A percentile compares a stretch with the other conserved stretches of the same genome.
Conservation (phyloP, 2,113 vertebrate genomes). For the Brachypodius melanocephalos region DNA sequence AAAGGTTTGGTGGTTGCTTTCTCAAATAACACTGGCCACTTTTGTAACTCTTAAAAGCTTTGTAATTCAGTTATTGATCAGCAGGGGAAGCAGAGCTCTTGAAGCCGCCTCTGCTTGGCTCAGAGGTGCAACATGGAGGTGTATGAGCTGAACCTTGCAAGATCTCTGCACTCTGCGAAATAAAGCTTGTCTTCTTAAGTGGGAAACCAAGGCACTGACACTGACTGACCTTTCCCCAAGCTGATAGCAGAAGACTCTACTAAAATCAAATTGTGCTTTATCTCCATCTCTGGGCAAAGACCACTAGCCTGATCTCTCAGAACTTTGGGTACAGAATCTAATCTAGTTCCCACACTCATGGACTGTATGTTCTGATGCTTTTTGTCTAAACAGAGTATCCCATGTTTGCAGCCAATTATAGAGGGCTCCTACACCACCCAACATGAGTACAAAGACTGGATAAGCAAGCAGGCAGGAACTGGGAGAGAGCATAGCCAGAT, state of each 20-base stretch:
- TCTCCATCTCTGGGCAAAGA: neutral
- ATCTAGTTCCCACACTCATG: neutral
- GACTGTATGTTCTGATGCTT: neutral
- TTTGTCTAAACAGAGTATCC: neutral
- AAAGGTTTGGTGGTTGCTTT: neutral
- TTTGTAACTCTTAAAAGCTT: neutral
- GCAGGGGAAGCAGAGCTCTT: neutral
- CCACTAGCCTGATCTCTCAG: neutral
- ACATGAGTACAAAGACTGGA: neutral
- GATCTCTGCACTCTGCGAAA: neutral
- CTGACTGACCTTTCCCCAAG: neutral
- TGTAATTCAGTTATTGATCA: neutral
- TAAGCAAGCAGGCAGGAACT: neutral
- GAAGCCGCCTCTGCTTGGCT: neutral
- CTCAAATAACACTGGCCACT: neutral
- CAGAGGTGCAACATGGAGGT: neutral
- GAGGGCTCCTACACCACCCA: neutral
- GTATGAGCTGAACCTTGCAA: neutral
- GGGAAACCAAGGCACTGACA: neutral
- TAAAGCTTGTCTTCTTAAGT: neutral
- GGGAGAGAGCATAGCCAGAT: neutral
- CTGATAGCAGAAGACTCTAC: neutral
- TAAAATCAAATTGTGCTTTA: neutral
- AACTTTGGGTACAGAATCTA: neutral
- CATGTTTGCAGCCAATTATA: neutral